These are phyloP conservation scores for Orthonevra nobilis DNA, from an alignment of 2,888 invertebrate genomes.

Conservation along the genomic window DNA sequence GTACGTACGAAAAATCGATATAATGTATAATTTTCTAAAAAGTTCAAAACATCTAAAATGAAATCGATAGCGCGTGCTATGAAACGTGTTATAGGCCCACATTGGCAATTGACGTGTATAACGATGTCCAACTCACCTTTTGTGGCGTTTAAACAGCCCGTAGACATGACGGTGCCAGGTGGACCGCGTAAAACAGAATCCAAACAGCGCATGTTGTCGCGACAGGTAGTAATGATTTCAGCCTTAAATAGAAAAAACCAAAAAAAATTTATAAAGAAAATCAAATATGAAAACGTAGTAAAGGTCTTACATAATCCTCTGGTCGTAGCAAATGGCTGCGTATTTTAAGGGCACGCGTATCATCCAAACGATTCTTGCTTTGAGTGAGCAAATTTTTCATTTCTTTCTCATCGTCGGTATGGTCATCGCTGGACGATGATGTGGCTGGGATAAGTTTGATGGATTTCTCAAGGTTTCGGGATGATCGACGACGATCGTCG, in stretches of 20 bases:
- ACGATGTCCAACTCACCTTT: slow-evolving; percentile 81
- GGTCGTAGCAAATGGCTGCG: slow-evolving; percentile 79
- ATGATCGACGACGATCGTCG: slow-evolving; percentile 78
- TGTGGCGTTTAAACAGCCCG: slow-evolving; percentile 82
- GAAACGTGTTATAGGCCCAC: slow-evolving; percentile 79
- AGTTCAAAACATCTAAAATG: slow-evolving; percentile 77
- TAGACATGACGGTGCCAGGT: slow-evolving; percentile 81
- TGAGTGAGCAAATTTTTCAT: slow-evolving; percentile 78
- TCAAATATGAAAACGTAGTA: background rate
- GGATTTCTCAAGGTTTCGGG: slow-evolving; percentile 79
- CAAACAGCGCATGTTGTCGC: slow-evolving; percentile 91
- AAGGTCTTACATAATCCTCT: slow-evolving; percentile 80
- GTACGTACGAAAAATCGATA: slow-evolving; percentile 77
- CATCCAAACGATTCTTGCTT: slow-evolving; percentile 78
- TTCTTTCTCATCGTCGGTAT: slow-evolving; percentile 79
- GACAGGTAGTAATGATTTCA: slow-evolving; percentile 91
- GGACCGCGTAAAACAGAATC: slow-evolving; percentile 84
- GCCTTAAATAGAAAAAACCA: too few species aligned
- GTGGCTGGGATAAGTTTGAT: slow-evolving; percentile 78
- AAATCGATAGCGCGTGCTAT: slow-evolving; percentile 78
- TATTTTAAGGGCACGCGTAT: slow-evolving; percentile 79
- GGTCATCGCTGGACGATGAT: slow-evolving; percentile 79
- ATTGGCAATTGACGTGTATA: slow-evolving; percentile 76
- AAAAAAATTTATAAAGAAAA: too few species aligned
- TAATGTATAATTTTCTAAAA: slow-evolving; percentile 77